Percentiles rank a stretch among this genome's conserved stretches.
These are phyloP conservation scores for Galeopsomyia nigrocyanea DNA, from an alignment of 2,888 invertebrate species.

Conservation along the genomic window DNA sequence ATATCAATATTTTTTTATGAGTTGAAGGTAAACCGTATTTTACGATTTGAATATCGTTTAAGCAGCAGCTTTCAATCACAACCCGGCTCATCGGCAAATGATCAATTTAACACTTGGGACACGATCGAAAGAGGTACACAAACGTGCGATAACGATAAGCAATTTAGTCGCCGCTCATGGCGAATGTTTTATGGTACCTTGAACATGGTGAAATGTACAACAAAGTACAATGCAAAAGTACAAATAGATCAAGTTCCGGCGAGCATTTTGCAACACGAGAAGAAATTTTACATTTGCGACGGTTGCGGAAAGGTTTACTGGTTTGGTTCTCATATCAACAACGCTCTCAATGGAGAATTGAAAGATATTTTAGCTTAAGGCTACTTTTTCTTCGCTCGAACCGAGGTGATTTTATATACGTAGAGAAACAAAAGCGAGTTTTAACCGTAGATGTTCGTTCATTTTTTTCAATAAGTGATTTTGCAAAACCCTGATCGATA, in stretches of 20 bases:
- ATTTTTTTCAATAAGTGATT: slow-evolving; percentile 6
- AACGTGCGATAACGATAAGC: slow-evolving; percentile 3
- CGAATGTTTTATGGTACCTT: slow-evolving; percentile 64
- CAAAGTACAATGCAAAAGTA: slow-evolving; percentile 72
- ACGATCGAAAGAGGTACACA: slow-evolving; percentile 12
- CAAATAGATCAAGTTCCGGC: slow-evolving; percentile 71
- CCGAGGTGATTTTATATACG: neutral
- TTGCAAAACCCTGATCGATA: neutral
- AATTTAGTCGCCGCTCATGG: slow-evolving; percentile 56
- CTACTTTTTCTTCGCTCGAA: neutral
- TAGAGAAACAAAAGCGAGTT: slow-evolving; percentile 27
- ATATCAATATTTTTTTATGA: neutral
- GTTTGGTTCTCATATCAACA: slow-evolving; percentile 71
- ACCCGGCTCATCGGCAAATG: slow-evolving; percentile 2
- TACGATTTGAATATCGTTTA: neutral
- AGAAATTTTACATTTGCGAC: slow-evolving; percentile 78
- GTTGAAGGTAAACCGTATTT: neutral
- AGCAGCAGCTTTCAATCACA: slow-evolving; percentile 7
- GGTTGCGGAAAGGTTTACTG: slow-evolving; percentile 83
- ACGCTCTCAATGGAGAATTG: slow-evolving; percentile 37
- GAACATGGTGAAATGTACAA: slow-evolving; percentile 68
- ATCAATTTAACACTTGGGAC: slow-evolving; percentile 28
- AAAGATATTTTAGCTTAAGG: slow-evolving; percentile 31
- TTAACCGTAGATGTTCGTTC: slow-evolving; percentile 23
- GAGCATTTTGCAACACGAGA: slow-evolving; percentile 68